Conservation (phyloP, 2,888 invertebrate species). For the Pharmacophagus antenor region DNA sequence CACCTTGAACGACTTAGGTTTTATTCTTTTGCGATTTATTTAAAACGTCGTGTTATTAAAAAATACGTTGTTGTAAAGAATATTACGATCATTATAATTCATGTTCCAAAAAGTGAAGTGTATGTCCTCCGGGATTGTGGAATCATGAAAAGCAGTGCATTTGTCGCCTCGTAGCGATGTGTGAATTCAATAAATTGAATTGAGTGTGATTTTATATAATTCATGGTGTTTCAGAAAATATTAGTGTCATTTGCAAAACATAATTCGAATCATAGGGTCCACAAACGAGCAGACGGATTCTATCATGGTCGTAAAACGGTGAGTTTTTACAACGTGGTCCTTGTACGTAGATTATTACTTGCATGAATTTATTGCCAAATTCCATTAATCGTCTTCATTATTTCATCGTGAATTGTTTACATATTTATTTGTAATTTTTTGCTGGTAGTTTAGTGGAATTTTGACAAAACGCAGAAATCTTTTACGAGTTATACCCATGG, state of each 20-base stretch:
- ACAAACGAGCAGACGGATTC: constrained; percentile 80
- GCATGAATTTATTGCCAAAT: constrained; percentile 4
- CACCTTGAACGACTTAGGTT: constrained; percentile 40
- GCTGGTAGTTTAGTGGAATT: background rate
- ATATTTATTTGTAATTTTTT: background rate
- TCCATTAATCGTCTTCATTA: constrained; percentile 5
- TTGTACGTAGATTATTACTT: constrained; percentile 20
- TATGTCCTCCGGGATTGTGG: constrained; percentile 59
- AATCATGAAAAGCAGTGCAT: constrained; percentile 69
- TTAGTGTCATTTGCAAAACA: constrained; percentile 70
- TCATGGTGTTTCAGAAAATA: constrained; percentile 74
- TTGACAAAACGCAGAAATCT: background rate
- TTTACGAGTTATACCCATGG: background rate
- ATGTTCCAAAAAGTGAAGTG: constrained; percentile 71
- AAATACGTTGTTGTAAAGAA: constrained; percentile 38
- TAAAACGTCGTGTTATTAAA: constrained; percentile 36
- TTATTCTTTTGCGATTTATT: constrained; percentile 38
- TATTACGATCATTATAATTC: constrained; percentile 42
- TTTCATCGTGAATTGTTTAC: constrained; percentile 4
- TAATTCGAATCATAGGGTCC: constrained; percentile 80
- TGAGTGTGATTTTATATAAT: constrained; percentile 72
- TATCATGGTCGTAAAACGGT: constrained; percentile 82
- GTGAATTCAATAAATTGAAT: constrained; percentile 70
- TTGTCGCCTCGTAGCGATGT: constrained; percentile 77
- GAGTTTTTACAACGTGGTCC: constrained; percentile 49